A percentile compares a stretch with the other conserved stretches of the same genome.
These are phyloP conservation scores for Drosophila neoperkinsi DNA, from an alignment of 2,888 invertebrate genomes.

Conservation along the genomic window DNA sequence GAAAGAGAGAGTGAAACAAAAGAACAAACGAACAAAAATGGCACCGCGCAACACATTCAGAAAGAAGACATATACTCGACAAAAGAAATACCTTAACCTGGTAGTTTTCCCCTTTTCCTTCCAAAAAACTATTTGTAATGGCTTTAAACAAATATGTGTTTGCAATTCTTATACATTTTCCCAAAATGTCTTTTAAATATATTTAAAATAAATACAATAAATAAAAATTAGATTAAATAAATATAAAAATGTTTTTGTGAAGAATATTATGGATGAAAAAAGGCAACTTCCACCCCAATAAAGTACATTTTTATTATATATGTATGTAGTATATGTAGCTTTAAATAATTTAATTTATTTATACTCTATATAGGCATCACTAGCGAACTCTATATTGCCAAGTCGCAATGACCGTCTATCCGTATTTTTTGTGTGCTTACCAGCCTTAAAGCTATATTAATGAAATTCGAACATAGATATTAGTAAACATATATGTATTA, in stretches of 20 bases:
- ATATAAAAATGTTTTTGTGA: neutral
- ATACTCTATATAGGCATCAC: neutral
- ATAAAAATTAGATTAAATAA: neutral
- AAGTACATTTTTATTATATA: neutral
- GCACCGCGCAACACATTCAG: constrained; percentile 9
- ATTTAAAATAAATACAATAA: no score
- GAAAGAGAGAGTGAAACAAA: constrained; percentile 4
- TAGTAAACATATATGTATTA: neutral
- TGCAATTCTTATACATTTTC: no score
- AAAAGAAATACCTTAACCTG: neutral
- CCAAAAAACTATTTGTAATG: no score
- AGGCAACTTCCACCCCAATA: neutral
- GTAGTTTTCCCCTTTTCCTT: neutral
- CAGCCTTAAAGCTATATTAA: neutral
- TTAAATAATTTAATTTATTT: neutral
- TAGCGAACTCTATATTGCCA: neutral
- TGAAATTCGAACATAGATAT: neutral
- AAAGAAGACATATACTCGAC: neutral
- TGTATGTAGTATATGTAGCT: neutral
- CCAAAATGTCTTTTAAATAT: no score
- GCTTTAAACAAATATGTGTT: no score
- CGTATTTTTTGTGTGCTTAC: neutral
- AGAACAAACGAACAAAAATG: constrained; percentile 42
- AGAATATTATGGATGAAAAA: neutral
- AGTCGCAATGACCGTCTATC: neutral